Percentiles rank a stretch among this genome's conserved stretches.
phyloP scores from a whole-genome alignment of 2,797 vertebrate genomes.

The Ctenopoma multispine region DNA sequence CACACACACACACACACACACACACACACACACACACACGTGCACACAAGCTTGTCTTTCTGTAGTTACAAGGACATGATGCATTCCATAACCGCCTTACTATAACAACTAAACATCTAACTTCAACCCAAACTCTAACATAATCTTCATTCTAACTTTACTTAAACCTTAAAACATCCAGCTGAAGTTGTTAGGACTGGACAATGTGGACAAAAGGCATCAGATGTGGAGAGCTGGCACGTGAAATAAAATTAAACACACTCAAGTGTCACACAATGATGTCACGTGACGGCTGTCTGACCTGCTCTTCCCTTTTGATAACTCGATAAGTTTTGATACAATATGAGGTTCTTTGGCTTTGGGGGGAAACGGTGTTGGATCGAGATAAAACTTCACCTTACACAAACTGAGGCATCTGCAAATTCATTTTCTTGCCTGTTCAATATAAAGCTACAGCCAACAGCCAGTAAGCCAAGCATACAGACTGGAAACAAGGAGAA shows the following conservation, averaged over 20 bases:
- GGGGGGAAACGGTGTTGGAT: not conserved
- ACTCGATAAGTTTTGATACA: slow-evolving; percentile 41
- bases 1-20: slow-evolving; percentile 11
- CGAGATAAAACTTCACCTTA: slow-evolving; percentile 22
- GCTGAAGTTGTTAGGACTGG: not conserved
- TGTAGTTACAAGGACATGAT: no score
- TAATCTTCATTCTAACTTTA: no score
- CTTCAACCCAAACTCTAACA: no score
- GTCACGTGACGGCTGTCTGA: slow-evolving; percentile 45
- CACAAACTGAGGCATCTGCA: not conserved
- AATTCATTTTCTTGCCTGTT: not conserved
- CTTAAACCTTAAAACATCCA: no score
- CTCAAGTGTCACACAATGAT: slow-evolving; percentile 19
- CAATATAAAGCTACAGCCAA: not conserved
- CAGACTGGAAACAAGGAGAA: not conserved
- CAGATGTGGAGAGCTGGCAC: slow-evolving; percentile 69
- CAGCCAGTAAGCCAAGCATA: not conserved
- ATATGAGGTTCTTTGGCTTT: not conserved
- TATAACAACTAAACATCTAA: no score
- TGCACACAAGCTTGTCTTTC: not conserved
- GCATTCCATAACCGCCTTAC: no score
- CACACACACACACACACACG: slow-evolving; percentile 19
- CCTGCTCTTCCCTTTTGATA: slow-evolving; percentile 46
- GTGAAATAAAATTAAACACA: slow-evolving; percentile 28
- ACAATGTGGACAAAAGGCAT: slow-evolving; percentile 31